Conservation (phyloP, 1,140 invertebrate genomes). For the Heliconius hewitsoni region DNA sequence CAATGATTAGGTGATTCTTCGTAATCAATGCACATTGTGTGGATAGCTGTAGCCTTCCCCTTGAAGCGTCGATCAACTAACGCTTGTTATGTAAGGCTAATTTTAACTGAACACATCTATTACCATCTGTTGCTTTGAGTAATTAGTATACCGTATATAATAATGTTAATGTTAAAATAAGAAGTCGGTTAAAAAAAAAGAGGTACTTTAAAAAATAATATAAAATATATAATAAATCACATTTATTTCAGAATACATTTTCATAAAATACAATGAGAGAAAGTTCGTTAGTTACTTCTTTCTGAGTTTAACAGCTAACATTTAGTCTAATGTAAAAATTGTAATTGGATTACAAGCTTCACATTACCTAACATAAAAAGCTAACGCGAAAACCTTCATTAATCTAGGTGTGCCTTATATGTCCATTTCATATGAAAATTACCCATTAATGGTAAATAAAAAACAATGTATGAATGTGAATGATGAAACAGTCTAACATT, state of each 20-base stretch:
- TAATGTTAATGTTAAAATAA: neutral
- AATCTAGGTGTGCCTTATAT: constrained; percentile 33
- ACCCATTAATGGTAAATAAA: constrained; percentile 60
- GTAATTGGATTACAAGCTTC: constrained; percentile 22
- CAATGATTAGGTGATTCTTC: constrained; percentile 29
- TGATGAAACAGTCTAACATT: constrained; percentile 56
- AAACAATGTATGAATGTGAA: constrained; percentile 37
- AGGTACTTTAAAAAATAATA: constrained; percentile 29
- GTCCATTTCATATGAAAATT: constrained; percentile 77
- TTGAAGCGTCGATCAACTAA: constrained; percentile 40
- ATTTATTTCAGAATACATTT: constrained; percentile 31
- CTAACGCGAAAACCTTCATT: constrained; percentile 40
- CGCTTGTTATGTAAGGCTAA: neutral
- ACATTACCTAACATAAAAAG: constrained; percentile 32
- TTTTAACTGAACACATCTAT: neutral
- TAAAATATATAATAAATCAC: constrained; percentile 30
- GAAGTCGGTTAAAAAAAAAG: neutral
- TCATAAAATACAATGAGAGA: constrained; percentile 22
- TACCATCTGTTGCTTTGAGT: neutral
- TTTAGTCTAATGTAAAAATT: constrained; percentile 29
- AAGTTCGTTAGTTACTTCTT: constrained; percentile 21
- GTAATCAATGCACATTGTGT: constrained; percentile 45
- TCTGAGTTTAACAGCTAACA: neutral
- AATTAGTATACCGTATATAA: neutral
- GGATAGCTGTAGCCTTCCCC: constrained; percentile 43